These are phyloP conservation scores for Pocillopora meandrina DNA, from an alignment of 92 coral and sea anemone species.

Conservation along the genomic window DNA sequence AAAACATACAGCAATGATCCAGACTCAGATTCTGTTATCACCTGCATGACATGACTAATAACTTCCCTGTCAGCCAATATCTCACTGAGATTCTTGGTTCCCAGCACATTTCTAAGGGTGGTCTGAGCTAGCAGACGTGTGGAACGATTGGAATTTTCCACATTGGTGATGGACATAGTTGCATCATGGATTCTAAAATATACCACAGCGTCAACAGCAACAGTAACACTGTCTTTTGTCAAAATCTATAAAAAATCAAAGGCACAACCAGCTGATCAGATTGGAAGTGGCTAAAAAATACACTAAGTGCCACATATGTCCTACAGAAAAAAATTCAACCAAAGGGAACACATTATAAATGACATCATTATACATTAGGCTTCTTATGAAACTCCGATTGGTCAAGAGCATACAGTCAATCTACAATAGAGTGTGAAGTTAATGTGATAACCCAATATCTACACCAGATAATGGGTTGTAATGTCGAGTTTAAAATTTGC, in stretches of 20 bases:
- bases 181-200: conserved; percentile 83
- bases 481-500: too few relatives aligned
- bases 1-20: background rate
- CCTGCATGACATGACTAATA: conserved; percentile 83
- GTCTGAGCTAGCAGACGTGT: conserved; percentile 84
- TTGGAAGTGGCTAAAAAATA: too few relatives aligned
- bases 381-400: too few relatives aligned
- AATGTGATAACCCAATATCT: too few relatives aligned
- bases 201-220: conserved; percentile 85
- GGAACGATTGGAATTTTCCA: conserved; percentile 83
- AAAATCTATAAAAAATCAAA: conserved; percentile 52
- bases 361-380: too few relatives aligned
- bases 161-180: conserved; percentile 81
- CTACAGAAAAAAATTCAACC: too few relatives aligned
- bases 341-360: too few relatives aligned
- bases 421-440: too few relatives aligned
- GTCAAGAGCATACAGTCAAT: too few relatives aligned
- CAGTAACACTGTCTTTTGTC: conserved; percentile 90
- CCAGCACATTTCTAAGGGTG: conserved; percentile 78
- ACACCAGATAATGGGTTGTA: too few relatives aligned
- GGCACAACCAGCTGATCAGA: too few relatives aligned
- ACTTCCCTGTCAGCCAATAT: conserved; percentile 74
- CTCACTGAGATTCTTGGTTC: conserved; percentile 80
- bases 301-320: too few relatives aligned
- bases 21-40: background rate